phyloP scores from a whole-genome alignment of 2,113 vertebrate genomes.

The Syngnathoides biaculeatus region DNA sequence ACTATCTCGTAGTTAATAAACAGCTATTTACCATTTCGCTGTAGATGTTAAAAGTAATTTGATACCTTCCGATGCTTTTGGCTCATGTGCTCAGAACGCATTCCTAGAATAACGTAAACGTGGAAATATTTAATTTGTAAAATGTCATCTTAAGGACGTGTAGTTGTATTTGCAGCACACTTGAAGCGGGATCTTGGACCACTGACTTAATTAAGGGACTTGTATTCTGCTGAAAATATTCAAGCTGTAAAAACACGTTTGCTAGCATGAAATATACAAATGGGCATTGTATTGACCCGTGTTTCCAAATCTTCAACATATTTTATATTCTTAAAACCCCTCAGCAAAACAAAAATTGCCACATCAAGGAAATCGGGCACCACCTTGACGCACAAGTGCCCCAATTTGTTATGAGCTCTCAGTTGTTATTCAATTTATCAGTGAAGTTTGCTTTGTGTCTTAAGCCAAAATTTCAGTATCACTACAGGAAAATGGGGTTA shows the following conservation, averaged over 20 bases:
- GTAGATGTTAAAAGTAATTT: neutral
- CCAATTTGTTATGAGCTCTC: too few species aligned
- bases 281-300: neutral
- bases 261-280: neutral
- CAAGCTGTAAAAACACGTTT: neutral
- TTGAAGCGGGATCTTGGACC: neutral
- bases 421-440: too few species aligned
- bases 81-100: neutral
- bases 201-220: neutral
- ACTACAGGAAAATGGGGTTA: too few species aligned
- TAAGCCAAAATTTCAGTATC: too few species aligned
- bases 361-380: too few species aligned
- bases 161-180: neutral
- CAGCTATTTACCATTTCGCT: neutral
- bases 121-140: neutral
- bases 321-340: too few species aligned
- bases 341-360: too few species aligned
- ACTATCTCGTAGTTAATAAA: neutral
- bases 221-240: neutral
- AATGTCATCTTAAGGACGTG: neutral
- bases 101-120: neutral
- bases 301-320: too few species aligned
- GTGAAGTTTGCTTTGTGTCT: too few species aligned
- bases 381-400: too few species aligned
- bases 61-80: neutral